phyloP scores from a whole-genome alignment of 2,113 vertebrate species.

The Thamnophis sirtalis region DNA sequence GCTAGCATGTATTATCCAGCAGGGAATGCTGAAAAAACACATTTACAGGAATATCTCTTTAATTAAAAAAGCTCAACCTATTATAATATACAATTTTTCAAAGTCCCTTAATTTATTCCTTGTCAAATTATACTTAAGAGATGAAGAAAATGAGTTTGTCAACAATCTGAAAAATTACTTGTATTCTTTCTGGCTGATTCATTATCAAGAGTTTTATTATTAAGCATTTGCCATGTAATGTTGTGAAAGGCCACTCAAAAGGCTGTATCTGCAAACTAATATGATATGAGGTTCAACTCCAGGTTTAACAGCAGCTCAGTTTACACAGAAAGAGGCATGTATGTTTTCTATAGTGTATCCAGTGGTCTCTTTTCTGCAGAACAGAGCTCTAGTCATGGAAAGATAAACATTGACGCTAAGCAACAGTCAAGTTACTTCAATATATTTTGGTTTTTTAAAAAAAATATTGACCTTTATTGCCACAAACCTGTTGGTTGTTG shows the following conservation, averaged over 20 bases:
- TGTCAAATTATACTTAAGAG: neutral
- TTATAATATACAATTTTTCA: constrained; percentile 28
- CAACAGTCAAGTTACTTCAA: neutral
- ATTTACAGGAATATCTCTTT: neutral
- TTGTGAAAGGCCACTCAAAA: neutral
- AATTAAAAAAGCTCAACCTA: constrained; percentile 19
- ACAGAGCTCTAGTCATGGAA: too few relatives aligned
- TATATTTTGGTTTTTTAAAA: neutral
- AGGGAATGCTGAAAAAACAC: neutral
- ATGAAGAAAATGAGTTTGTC: neutral
- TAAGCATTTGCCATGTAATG: neutral
- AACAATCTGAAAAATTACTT: neutral
- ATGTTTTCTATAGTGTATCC: neutral
- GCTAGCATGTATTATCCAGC: neutral
- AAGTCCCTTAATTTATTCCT: neutral
- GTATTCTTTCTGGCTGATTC: neutral
- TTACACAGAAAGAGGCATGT: neutral
- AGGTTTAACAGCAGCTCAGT: neutral
- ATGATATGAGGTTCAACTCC: too few relatives aligned
- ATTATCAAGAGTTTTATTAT: neutral
- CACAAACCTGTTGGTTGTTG: neutral
- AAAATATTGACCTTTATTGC: neutral
- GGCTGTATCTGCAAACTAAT: neutral
- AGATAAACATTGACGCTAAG: neutral
- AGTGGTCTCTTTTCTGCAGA: neutral